Conservation (phyloP, 2,797 vertebrate genomes). For the Acestrorhynchus altus region DNA sequence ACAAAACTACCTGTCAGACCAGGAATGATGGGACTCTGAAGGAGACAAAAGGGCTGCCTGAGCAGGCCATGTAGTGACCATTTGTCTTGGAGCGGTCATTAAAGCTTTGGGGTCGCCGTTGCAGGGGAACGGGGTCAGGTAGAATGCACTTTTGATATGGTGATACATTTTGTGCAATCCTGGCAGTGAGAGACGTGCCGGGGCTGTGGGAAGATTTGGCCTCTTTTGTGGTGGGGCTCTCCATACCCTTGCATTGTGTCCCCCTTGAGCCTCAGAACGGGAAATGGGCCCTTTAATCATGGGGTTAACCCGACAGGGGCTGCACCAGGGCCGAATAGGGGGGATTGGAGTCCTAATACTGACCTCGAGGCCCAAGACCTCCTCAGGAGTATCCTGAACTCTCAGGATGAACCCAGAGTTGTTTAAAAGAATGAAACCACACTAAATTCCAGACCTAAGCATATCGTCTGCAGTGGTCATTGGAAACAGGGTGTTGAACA, state of each 20-base stretch:
- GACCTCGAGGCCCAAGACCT: constrained; percentile 47
- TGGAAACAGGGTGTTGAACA: neutral
- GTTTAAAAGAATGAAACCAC: constrained; percentile 23
- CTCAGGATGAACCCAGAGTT: constrained; percentile 29
- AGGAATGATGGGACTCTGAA: constrained; percentile 60
- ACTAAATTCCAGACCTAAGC: constrained; percentile 22
- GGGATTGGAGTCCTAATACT: constrained; percentile 46
- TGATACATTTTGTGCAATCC: constrained; percentile 77
- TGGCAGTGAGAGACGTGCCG: constrained; percentile 69
- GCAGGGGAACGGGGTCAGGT: constrained; percentile 75
- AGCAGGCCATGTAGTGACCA: constrained; percentile 74
- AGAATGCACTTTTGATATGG: constrained; percentile 80
- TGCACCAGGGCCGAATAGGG: constrained; percentile 46
- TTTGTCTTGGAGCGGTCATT: constrained; percentile 78
- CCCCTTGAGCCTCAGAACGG: constrained; percentile 54
- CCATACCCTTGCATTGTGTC: constrained; percentile 63
- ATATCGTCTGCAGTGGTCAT: neutral
- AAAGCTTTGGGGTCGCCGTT: constrained; percentile 76
- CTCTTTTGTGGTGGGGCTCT: constrained; percentile 60
- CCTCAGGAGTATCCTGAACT: constrained; percentile 41
- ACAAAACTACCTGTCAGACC: constrained; percentile 60
- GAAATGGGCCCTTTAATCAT: constrained; percentile 65
- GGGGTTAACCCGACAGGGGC: constrained; percentile 57
- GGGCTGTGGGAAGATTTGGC: constrained; percentile 78
- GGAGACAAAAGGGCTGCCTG: constrained; percentile 67